Percentiles rank a stretch among this genome's conserved stretches.
phyloP scores from a whole-genome alignment of 1,140 invertebrate species.

The Argopecten irradians region DNA sequence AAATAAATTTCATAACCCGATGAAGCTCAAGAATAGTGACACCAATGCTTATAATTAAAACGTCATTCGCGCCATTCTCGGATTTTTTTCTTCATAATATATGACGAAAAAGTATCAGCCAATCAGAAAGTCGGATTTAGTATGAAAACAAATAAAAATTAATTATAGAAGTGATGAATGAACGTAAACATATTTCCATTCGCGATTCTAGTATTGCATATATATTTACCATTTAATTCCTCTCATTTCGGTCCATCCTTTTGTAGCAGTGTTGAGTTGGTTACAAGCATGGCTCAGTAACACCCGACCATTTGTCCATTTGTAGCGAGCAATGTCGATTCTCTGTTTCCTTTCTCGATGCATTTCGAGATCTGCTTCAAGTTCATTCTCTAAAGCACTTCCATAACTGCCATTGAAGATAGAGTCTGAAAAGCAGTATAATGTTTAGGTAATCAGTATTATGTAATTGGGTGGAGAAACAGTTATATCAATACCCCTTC shows the following conservation, averaged over 20 bases:
- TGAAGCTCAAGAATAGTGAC: too few relatives aligned
- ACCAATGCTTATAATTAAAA: too few relatives aligned
- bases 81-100: too few relatives aligned
- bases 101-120: too few relatives aligned
- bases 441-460: too few relatives aligned
- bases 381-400: constrained; percentile 78
- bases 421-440: constrained; percentile 71
- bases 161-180: background rate
- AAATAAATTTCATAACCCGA: too few relatives aligned
- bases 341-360: constrained; percentile 79
- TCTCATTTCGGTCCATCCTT: constrained; percentile 77
- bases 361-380: constrained; percentile 80
- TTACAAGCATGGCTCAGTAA: constrained; percentile 79
- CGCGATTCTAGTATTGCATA: background rate
- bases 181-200: background rate
- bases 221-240: constrained; percentile 61
- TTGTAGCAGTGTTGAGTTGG: constrained; percentile 78
- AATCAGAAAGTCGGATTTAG: too few relatives aligned
- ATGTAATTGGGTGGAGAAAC: too few relatives aligned
- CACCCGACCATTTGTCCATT: constrained; percentile 79
- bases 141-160: too few relatives aligned
- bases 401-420: constrained; percentile 80
- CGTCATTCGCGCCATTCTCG: too few relatives aligned
- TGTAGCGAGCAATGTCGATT: constrained; percentile 79
- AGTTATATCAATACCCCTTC: too few relatives aligned